phyloP scores from a whole-genome alignment of 53 echinoderm and acorn worm species.

The Stichopus horrens region DNA sequence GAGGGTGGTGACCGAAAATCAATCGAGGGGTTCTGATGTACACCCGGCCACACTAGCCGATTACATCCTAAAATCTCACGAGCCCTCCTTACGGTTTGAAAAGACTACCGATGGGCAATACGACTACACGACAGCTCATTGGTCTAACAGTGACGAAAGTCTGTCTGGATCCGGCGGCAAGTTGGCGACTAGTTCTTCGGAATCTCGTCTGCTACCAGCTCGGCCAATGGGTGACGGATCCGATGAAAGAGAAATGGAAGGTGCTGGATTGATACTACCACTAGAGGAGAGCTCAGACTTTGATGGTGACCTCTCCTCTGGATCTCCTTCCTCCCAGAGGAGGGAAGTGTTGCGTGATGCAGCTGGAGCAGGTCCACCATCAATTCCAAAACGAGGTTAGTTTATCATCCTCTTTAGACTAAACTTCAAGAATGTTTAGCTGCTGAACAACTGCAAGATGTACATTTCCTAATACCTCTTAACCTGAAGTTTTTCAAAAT shows the following conservation, averaged over 20 bases:
- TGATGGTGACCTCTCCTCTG: constrained; percentile 31
- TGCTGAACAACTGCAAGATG: too few species aligned
- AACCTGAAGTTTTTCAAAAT: too few species aligned
- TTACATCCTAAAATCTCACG: constrained; percentile 37
- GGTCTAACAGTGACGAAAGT: constrained; percentile 42
- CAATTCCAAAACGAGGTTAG: constrained; percentile 34
- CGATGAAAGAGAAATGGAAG: constrained; percentile 66
- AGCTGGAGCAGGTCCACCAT: background rate
- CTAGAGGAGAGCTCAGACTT: constrained; percentile 66
- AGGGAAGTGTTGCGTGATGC: background rate
- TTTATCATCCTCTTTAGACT: background rate
- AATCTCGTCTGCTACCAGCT: constrained; percentile 30
- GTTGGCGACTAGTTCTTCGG: constrained; percentile 20
- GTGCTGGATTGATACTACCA: constrained; percentile 82
- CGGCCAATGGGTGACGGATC: background rate
- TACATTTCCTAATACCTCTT: too few species aligned
- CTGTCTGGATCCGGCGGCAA: constrained; percentile 24
- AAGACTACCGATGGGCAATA: constrained; percentile 43
- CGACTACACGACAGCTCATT: constrained; percentile 30
- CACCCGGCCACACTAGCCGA: constrained; percentile 36
- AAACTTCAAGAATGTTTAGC: too few species aligned
- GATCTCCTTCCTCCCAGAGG: constrained; percentile 28
- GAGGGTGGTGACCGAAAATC: background rate
- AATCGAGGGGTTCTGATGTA: background rate
- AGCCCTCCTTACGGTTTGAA: constrained; percentile 20